Conservation (phyloP, 2,888 invertebrate species). For the Lucinisca nassula region DNA sequence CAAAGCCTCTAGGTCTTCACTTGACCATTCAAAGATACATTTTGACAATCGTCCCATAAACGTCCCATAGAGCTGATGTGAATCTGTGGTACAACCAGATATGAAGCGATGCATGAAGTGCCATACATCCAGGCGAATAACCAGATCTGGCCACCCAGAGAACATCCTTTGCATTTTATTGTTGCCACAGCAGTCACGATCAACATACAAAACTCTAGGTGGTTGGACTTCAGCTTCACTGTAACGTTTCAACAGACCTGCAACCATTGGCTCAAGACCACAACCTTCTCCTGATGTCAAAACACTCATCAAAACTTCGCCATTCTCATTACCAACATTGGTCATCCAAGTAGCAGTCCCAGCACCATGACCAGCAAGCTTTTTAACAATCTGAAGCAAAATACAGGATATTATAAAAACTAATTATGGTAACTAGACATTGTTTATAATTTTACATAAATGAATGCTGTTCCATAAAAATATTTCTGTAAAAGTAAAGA, state of each 20-base stretch:
- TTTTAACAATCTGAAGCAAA: not conserved
- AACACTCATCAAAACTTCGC: constrained; percentile 69
- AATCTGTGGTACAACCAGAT: constrained; percentile 56
- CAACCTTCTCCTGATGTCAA: constrained; percentile 67
- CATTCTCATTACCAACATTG: constrained; percentile 67
- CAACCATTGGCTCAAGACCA: constrained; percentile 49
- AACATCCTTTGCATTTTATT: constrained; percentile 5
- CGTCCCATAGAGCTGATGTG: constrained; percentile 64
- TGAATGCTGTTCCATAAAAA: no score
- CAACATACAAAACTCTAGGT: constrained; percentile 69
- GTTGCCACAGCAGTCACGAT: constrained; percentile 69
- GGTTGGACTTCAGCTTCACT: constrained; percentile 47
- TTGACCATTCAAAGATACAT: constrained; percentile 51
- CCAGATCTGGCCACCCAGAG: constrained; percentile 29
- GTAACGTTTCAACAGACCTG: constrained; percentile 42
- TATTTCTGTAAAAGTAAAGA: no score
- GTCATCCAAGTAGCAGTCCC: constrained; percentile 66
- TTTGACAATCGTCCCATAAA: constrained; percentile 67
- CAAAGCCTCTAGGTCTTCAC: constrained; percentile 18
- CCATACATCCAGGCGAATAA: constrained; percentile 69
- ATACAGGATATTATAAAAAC: no score
- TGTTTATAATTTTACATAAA: no score
- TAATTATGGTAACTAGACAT: no score
- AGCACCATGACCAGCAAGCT: constrained; percentile 24
- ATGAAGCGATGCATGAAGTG: constrained; percentile 72